Conservation (phyloP, 37 sponge, comb jelly and placozoan species). For the Beroe forskalii region DNA sequence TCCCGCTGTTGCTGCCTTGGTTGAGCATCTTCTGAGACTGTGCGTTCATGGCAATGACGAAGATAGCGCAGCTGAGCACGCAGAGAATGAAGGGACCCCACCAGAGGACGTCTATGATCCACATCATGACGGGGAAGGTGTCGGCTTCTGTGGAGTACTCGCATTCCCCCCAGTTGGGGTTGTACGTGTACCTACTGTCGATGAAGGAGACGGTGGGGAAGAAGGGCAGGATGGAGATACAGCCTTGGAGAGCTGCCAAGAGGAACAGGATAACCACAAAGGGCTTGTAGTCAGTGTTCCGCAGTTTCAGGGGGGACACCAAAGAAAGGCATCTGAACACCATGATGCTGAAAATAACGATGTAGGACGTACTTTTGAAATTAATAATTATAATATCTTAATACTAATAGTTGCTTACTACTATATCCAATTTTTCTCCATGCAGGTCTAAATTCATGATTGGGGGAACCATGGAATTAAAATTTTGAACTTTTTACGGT, state of each 20-base stretch:
- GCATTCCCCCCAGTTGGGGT: slow-evolving; percentile 46
- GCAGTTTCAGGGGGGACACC: neutral
- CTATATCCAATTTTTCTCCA: too few relatives aligned
- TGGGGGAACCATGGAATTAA: too few relatives aligned
- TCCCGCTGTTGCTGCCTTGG: neutral
- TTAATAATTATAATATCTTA: too few relatives aligned
- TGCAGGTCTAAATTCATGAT: too few relatives aligned
- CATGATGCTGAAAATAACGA: slow-evolving; percentile 42
- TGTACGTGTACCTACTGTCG: neutral
- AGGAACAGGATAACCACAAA: neutral
- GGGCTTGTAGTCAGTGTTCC: neutral
- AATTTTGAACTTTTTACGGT: too few relatives aligned
- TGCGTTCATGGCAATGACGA: slow-evolving; percentile 3
- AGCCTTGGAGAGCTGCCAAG: neutral
- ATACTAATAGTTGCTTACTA: too few relatives aligned
- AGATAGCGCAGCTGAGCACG: neutral
- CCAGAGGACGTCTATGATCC: slow-evolving; percentile 11
- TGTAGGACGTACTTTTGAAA: too few relatives aligned
- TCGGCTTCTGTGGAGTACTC: neutral
- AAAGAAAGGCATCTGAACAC: neutral
- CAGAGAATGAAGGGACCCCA: slow-evolving; percentile 49
- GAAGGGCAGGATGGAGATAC: neutral
- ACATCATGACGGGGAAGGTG: neutral
- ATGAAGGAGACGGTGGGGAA: neutral
- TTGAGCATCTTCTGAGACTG: neutral